Base-by-base conservation (phyloP, 2,797 vertebrate genomes). In the Trachops cirrhosus region DNA sequence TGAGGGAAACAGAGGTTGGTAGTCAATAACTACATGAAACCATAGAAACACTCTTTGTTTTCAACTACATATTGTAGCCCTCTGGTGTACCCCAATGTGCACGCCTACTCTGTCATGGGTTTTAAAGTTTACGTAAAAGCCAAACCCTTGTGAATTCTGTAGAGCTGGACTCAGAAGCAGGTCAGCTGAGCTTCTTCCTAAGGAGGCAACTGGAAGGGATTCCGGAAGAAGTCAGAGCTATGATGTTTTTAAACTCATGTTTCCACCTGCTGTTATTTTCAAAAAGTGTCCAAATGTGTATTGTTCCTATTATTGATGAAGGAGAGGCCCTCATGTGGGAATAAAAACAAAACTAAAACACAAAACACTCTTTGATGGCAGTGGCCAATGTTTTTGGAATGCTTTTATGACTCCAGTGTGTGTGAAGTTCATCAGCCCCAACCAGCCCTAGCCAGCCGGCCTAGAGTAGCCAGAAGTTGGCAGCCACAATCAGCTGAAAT, bases 91-190 rank as follows among this genome's bases (percentile, higher is more conserved):
- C 32, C 39, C 11, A 11, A 48, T 54, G 18, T 14, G 16, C 44
- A 34, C 0, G 15, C 79, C 41, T 85, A 3, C 73, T 92, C 89
- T 94, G 74, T n/a, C 16, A n/a, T 29, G 74, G 68, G 41, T 74
- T 87, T 96, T 78, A 86, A 77, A 83, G 64, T 95, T 92, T 73
- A 68, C 50, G 54, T 54, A 73, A 73, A 92, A 79, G 89, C 73
- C 77, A 93, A 62, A 86, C 29, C 19, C 18, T 78, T 70, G 44
- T n/a, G 84, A 71, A 67, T 86, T 92, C 80, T 93, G 73, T 39
- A 77, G 70, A 41, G 67, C 70, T 48, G 80, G 52, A 78, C 75
- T 92, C 90, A 54, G 54, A 84, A 94, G n/a, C n/a, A 82, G 48
- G 68, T 87, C 48, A 32, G 9, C 71, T 18, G 64, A 89, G 32